Evolutionary conservation across 64 coral and sea anemone genomes (phyloP).

Genomic region (Pocillopora damicornis): DNA sequence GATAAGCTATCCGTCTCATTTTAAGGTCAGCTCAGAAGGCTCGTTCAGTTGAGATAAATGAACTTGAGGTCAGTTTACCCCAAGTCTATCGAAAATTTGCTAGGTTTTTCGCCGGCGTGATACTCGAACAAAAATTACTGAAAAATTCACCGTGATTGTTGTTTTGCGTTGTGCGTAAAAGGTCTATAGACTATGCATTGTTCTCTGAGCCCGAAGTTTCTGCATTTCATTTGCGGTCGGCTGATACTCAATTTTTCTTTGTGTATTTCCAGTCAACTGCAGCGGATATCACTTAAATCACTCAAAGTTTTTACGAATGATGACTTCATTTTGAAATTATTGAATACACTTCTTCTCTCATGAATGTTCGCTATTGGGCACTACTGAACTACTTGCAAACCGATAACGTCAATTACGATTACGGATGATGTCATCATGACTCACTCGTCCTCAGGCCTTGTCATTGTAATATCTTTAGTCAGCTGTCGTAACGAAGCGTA

Average conservation of each 20-base stretch:
- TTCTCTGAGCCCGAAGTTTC: not conserved
- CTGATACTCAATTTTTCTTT: not conserved
- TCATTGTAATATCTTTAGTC: too few relatives aligned
- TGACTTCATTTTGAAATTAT: not conserved
- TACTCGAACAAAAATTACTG: too few relatives aligned
- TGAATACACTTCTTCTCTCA: not conserved
- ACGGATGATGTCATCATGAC: too few relatives aligned
- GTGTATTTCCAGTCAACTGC: not conserved
- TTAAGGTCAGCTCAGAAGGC: not conserved
- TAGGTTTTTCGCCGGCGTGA: not conserved
- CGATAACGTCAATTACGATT: too few relatives aligned
- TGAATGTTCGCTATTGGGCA: too few relatives aligned
- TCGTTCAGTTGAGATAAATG: not conserved
- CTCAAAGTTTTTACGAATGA: not conserved
- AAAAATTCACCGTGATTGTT: too few relatives aligned
- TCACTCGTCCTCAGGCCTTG: too few relatives aligned
- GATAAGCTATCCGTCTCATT: slow-evolving; percentile 11
- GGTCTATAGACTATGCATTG: too few relatives aligned
- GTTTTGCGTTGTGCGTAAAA: too few relatives aligned
- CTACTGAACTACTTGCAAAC: too few relatives aligned
- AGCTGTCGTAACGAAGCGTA: too few relatives aligned
- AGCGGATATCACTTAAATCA: not conserved
- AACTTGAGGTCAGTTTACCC: not conserved
- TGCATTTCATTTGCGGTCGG: not conserved
- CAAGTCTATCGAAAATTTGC: not conserved